These are phyloP conservation scores for Synanthedon andrenaeformis DNA, from an alignment of 2,888 invertebrate species.

Conservation along the genomic window DNA sequence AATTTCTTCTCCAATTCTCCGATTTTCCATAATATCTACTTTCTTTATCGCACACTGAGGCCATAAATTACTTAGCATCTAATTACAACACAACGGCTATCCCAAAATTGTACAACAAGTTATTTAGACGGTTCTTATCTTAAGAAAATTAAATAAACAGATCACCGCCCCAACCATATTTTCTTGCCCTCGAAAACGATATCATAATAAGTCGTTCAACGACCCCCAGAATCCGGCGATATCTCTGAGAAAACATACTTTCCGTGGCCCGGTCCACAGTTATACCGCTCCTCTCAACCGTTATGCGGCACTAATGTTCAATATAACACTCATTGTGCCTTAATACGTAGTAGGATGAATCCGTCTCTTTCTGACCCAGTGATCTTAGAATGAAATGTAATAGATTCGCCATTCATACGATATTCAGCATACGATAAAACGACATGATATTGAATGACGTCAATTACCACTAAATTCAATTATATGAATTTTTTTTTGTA, in stretches of 20 bases:
- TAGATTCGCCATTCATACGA: no score
- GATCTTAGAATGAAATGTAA: no score
- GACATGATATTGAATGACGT: no score
- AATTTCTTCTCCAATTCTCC: no score
- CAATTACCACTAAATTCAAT: no score
- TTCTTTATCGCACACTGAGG: no score
- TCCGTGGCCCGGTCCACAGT: constrained; percentile 2
- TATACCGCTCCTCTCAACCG: constrained; percentile 15
- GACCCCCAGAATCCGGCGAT: constrained; percentile 22
- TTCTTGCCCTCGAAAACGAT: constrained; percentile 23
- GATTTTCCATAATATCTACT: no score
- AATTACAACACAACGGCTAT: not conserved
- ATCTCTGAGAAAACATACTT: constrained; percentile 21
- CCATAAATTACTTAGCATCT: not conserved
- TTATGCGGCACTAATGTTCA: constrained; percentile 33
- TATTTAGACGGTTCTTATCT: constrained; percentile 21
- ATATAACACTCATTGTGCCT: constrained; percentile 39
- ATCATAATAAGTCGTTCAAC: constrained; percentile 35
- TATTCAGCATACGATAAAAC: not conserved
- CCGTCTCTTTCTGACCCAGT: not conserved
- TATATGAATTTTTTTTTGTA: no score
- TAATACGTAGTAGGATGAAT: constrained; percentile 14
- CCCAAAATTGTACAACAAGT: constrained; percentile 16
- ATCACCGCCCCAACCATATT: constrained; percentile 16
- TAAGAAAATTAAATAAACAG: constrained; percentile 20